A percentile compares a stretch with the other conserved stretches of the same genome.
phyloP scores from a whole-genome alignment of 2,888 invertebrate genomes.

The Taenaris catops region DNA sequence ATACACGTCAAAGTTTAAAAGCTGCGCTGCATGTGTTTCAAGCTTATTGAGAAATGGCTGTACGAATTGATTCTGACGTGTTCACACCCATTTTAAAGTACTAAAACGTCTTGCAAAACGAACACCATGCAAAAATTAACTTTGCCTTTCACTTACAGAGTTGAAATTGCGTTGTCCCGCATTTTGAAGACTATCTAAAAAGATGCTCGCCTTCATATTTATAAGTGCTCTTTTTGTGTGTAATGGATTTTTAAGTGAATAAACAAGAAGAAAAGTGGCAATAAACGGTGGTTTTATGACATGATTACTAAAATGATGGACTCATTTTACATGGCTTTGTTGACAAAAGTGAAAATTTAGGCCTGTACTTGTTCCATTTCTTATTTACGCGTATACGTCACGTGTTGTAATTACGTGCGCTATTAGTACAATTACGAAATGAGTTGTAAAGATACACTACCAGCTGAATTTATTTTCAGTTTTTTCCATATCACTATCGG shows the following conservation, averaged over 20 bases:
- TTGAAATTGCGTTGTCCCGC: conserved; percentile 20
- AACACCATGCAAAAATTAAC: conserved; percentile 24
- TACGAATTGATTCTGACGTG: conserved; percentile 70
- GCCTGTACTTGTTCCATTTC: too few relatives aligned
- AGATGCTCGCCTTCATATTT: conserved; percentile 58
- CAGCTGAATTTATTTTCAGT: too few relatives aligned
- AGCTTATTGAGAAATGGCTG: conserved; percentile 75
- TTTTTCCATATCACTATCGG: too few relatives aligned
- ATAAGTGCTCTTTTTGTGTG: conserved; percentile 65
- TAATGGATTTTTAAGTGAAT: conserved; percentile 77
- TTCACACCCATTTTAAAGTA: conserved; percentile 56
- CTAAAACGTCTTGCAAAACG: conserved; percentile 45
- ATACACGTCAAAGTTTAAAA: conserved; percentile 68
- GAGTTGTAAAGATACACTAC: too few relatives aligned
- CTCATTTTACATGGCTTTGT: conserved; percentile 20
- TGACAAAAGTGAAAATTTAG: conserved; percentile 6
- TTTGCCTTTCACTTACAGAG: conserved; percentile 18
- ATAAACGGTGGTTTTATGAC: conserved; percentile 23
- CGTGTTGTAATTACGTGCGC: too few relatives aligned
- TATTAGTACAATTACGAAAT: too few relatives aligned
- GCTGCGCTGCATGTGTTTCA: conserved; percentile 66
- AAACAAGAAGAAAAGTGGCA: conserved; percentile 46
- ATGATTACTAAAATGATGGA: conserved; percentile 23
- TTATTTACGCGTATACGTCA: too few relatives aligned
- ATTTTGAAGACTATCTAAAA: conserved; percentile 40